Evolutionary conservation across 2,113 vertebrate genomes (phyloP).

Genomic region (Cyrtonyx montezumae): DNA sequence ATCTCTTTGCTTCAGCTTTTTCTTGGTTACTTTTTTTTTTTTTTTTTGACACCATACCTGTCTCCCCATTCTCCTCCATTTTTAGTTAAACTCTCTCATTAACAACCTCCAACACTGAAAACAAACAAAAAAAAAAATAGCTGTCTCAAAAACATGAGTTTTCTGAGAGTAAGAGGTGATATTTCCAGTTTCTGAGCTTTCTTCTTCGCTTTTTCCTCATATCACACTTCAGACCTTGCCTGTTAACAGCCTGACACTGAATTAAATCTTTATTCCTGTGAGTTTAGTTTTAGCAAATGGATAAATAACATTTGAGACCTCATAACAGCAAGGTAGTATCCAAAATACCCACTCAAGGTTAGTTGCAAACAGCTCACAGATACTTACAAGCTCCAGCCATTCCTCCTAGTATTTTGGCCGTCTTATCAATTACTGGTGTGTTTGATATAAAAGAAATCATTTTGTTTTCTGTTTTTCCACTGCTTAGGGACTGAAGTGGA

Average conservation of each 20-base stretch:
- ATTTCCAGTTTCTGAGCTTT: background rate
- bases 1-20: background rate
- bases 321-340: background rate
- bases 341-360: background rate
- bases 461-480: background rate
- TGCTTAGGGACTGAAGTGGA: background rate
- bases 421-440: background rate
- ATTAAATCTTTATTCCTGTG: background rate
- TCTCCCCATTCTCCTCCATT: background rate
- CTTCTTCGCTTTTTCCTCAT: background rate
- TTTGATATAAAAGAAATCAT: background rate
- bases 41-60: background rate
- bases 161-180: background rate
- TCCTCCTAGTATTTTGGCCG: background rate
- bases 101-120: background rate
- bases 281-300: background rate
- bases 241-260: background rate
- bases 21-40: background rate
- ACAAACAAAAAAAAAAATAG: background rate
- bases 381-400: background rate
- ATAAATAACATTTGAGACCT: background rate
- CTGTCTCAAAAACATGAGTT: fast-evolving
- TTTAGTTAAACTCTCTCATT: background rate
- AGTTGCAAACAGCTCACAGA: background rate
- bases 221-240: background rate